Conservation (phyloP, 2,888 invertebrate species). For the Thereva nobilitata region DNA sequence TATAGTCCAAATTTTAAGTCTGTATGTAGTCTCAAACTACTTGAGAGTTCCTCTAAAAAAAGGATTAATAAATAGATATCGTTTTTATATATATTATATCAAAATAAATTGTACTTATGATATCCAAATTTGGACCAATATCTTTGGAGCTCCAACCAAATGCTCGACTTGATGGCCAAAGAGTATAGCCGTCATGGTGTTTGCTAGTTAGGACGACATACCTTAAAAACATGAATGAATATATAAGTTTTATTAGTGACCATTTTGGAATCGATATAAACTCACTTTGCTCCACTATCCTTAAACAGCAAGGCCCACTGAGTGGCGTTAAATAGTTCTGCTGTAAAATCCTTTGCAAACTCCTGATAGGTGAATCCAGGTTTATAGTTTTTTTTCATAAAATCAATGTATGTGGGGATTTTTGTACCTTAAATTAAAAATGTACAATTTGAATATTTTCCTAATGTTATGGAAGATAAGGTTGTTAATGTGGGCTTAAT, state of each 20-base stretch:
- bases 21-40: constrained; percentile 66
- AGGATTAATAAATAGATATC: not conserved
- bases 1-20: constrained; percentile 79
- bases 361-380: constrained; percentile 90
- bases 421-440: not conserved
- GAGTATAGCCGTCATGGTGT: constrained; percentile 84
- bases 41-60: constrained; percentile 64
- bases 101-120: constrained; percentile 63
- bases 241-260: not conserved
- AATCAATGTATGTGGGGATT: constrained; percentile 60
- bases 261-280: constrained; percentile 29
- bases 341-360: constrained; percentile 85
- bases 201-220: constrained; percentile 85
- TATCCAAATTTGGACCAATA: constrained; percentile 75
- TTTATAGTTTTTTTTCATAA: constrained; percentile 81
- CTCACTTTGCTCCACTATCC: constrained; percentile 83
- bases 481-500: no score
- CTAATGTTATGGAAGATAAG: no score
- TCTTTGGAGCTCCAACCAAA: constrained; percentile 86
- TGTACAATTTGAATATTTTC: not conserved
- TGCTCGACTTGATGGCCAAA: constrained; percentile 79
- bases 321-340: constrained; percentile 84
- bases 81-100: no score
- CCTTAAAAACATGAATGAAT: constrained; percentile 54
- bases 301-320: constrained; percentile 83